Conservation (phyloP, 2,113 vertebrate species). For the Brachyhypopomus occidentalis region DNA sequence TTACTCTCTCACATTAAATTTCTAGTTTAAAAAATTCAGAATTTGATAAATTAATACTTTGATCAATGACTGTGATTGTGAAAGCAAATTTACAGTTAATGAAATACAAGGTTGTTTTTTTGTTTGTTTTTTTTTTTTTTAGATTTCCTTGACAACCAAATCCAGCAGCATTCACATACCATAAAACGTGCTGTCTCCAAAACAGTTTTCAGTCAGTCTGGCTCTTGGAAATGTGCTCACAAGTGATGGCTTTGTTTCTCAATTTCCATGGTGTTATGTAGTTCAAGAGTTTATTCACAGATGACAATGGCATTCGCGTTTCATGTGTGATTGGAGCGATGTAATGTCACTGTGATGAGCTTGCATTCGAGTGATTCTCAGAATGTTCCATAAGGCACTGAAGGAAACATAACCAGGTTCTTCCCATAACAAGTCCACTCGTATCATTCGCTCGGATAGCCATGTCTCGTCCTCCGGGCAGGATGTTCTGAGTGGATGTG, state of each 20-base stretch:
- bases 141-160: slow-evolving; percentile 32
- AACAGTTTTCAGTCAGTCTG: slow-evolving; percentile 63
- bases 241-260: slow-evolving; percentile 94
- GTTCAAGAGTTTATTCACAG: slow-evolving; percentile 68
- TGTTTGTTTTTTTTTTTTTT: neutral
- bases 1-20: slow-evolving; percentile 44
- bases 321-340: slow-evolving; percentile 85
- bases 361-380: slow-evolving; percentile 93
- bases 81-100: slow-evolving; percentile 60
- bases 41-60: slow-evolving; percentile 53
- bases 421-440: slow-evolving; percentile 87
- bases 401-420: slow-evolving; percentile 87
- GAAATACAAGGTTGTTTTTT: slow-evolving; percentile 31
- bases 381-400: slow-evolving; percentile 99
- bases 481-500: slow-evolving; percentile 76
- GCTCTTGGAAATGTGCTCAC: slow-evolving; percentile 87
- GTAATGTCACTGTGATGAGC: slow-evolving; percentile 90
- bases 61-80: slow-evolving; percentile 50
- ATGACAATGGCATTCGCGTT: slow-evolving; percentile 74
- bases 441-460: slow-evolving; percentile 86
- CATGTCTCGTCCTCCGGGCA: slow-evolving; percentile 79
- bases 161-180: slow-evolving; percentile 39
- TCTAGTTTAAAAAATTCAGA: slow-evolving; percentile 36
- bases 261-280: slow-evolving; percentile 61
- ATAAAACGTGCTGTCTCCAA: slow-evolving; percentile 34